These are phyloP conservation scores for Gandaritis pyraliata DNA, from an alignment of 2,888 invertebrate species.

Conservation along the genomic window DNA sequence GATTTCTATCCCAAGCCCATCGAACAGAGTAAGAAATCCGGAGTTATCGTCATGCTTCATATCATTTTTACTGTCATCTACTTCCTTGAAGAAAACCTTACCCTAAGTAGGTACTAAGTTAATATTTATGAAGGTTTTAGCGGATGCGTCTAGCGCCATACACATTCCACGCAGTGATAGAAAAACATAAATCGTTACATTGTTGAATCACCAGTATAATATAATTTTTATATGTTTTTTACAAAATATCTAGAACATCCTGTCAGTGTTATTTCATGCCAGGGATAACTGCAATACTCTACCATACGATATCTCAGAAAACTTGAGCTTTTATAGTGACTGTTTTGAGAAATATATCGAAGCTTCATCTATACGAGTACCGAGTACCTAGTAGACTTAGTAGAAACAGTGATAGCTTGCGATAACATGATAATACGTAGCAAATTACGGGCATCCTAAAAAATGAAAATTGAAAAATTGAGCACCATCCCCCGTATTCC, in stretches of 20 bases:
- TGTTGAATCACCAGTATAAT: not conserved
- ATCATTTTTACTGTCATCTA: constrained; percentile 8
- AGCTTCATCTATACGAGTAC: no score
- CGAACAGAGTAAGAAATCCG: no score
- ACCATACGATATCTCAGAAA: not conserved
- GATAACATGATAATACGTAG: no score
- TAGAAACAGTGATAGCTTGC: no score
- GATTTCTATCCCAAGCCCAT: no score
- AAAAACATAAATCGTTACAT: constrained; percentile 26
- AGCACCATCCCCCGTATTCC: no score
- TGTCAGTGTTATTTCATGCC: not conserved
- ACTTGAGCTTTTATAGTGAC: no score
- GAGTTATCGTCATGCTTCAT: not conserved
- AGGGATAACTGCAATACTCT: not conserved
- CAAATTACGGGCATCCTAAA: no score
- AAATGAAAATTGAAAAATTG: no score
- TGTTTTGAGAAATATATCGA: no score
- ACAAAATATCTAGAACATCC: not conserved
- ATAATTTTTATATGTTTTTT: constrained; percentile 1
- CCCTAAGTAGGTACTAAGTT: constrained; percentile 15
- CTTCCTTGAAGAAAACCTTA: not conserved
- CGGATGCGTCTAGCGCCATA: constrained; percentile 29
- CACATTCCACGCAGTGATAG: constrained; percentile 21
- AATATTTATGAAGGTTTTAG: constrained; percentile 31
- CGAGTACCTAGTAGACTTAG: no score